Conservation (phyloP, 2,113 vertebrate species). For the Poicephalus gulielmi region DNA sequence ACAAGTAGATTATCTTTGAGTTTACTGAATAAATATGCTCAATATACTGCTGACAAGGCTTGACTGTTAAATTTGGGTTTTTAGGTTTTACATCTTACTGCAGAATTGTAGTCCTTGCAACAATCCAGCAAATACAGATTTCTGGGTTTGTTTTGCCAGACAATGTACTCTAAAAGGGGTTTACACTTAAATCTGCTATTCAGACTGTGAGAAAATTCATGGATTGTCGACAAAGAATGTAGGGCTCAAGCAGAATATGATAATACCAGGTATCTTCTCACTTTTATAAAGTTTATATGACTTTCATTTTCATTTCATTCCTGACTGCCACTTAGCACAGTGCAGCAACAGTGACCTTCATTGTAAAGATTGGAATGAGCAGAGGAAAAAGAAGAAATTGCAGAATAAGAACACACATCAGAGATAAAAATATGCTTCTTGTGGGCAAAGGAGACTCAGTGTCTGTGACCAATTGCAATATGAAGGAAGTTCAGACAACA, state of each 20-base stretch:
- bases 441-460: neutral
- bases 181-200: slow-evolving; percentile 22
- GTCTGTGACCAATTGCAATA: neutral
- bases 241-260: neutral
- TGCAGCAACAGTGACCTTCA: neutral
- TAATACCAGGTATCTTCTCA: slow-evolving; percentile 11
- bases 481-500: neutral
- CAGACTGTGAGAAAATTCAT: neutral
- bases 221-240: slow-evolving; percentile 8
- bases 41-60: neutral
- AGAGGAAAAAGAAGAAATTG: neutral
- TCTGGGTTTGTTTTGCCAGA: slow-evolving; percentile 15
- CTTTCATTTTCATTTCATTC: slow-evolving; percentile 5
- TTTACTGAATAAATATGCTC: slow-evolving; percentile 24
- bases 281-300: neutral
- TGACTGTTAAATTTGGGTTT: neutral
- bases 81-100: neutral
- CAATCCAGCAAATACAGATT: neutral
- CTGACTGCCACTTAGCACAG: neutral
- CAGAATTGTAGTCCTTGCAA: neutral
- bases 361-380: neutral
- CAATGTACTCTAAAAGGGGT: neutral
- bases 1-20: slow-evolving; percentile 13
- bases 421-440: neutral
- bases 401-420: neutral